Conservation (phyloP, 2,888 invertebrate species). For the Drosophila melanosoma region DNA sequence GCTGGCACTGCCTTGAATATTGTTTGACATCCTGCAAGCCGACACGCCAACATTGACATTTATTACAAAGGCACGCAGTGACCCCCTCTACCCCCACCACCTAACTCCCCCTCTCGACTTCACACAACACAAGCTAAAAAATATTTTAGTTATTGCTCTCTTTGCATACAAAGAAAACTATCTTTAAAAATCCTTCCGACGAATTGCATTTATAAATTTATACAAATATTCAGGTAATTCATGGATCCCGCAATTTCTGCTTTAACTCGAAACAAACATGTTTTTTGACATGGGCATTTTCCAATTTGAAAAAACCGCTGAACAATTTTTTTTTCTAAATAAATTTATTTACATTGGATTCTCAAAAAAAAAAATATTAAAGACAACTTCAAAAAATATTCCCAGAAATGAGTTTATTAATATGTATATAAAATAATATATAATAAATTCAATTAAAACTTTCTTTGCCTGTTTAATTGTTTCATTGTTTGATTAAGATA, state of each 20-base stretch:
- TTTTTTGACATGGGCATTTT: too few species aligned
- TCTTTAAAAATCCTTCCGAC: background rate
- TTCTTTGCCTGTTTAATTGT: too few species aligned
- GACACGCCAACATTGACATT: constrained; percentile 37
- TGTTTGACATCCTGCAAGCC: constrained; percentile 33
- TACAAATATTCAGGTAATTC: background rate
- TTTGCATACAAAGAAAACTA: background rate
- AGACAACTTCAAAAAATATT: background rate
- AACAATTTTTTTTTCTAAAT: background rate
- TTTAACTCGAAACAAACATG: background rate
- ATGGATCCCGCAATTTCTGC: background rate
- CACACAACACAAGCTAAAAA: background rate
- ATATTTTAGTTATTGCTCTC: constrained; percentile 6
- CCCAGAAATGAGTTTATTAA: background rate
- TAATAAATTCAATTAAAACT: background rate
- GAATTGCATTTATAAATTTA: background rate
- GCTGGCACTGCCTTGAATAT: constrained; percentile 29
- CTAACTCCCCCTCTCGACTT: too few species aligned
- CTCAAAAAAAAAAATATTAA: background rate
- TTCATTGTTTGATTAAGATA: too few species aligned
- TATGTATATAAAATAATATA: background rate
- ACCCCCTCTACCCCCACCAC: background rate
- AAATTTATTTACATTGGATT: background rate
- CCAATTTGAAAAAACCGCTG: background rate
- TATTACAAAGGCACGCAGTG: constrained; percentile 8